Evolutionary conservation across 2,888 invertebrate species (phyloP), one percentile per base, ranked within the genome.

Genomic region (Coenonympha arcania): DNA sequence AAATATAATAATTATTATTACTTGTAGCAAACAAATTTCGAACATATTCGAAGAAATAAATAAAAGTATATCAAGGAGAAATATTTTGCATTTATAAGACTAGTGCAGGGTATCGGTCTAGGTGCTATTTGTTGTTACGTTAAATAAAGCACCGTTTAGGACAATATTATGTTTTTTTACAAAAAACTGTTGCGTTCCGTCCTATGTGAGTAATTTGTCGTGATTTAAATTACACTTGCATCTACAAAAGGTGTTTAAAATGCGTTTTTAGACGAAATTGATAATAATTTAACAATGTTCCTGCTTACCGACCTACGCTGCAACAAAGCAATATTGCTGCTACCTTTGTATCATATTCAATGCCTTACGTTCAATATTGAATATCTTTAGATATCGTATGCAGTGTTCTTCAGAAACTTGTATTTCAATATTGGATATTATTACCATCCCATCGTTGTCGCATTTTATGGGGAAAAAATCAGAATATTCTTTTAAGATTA

Each of bases 71-170:
- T 11, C 19, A 28, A 11, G 11, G 15, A 18, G 18, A 9, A 15
- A 16, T 18, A 19, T 34, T 34, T 34, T 37, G n/a, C n/a, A 13
- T 37, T 37, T 37, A 8, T 37, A 6, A 37, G 37, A 37, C 20
- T 6, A n/a, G n/a, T 18, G 6, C 15, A 36, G 41, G 15, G 26
- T 63, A 69, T 65, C 73, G 69, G 67, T 63, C 69, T 75, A 76
- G 82, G 82, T 83, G 83, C 83, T 82, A 81, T 73, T 71, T 69
- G 68, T 74, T 77, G 66, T 33, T 33, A 43, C 31, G 13, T 33
- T 34, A 36, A 24, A 24, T 36, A 34, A 16, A n/a, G 34, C 34
- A 18, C 34, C 43, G 43, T 43, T 34, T 34, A 15, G 24, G 20
- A 34, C 19, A 43, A 33, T 43, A 43, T 2, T 13, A 15, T 42